Percentiles rank a stretch among this genome's conserved stretches.
These are phyloP conservation scores for Dryobotodes eremita DNA, from an alignment of 2,888 invertebrate genomes.

Conservation along the genomic window DNA sequence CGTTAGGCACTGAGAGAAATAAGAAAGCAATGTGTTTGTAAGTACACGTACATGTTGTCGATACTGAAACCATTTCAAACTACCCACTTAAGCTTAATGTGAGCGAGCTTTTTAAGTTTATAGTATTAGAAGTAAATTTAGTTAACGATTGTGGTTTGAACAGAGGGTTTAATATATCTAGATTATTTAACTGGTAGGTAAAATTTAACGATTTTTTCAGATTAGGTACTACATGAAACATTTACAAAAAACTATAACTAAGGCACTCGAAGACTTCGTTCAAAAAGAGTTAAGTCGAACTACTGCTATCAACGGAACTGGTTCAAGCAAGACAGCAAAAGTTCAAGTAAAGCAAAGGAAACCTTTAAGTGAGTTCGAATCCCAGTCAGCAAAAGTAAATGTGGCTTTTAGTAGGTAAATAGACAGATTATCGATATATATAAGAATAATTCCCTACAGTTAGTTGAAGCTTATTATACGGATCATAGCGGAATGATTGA, in stretches of 20 bases:
- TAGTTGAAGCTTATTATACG: conserved; percentile 27
- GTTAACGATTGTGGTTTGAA: not conserved
- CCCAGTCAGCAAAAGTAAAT: conserved; percentile 5
- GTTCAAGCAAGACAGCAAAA: conserved; percentile 25
- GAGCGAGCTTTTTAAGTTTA: not conserved
- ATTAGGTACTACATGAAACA: not conserved
- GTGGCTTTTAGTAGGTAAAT: not conserved
- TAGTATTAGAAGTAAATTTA: not conserved
- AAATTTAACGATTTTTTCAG: not conserved
- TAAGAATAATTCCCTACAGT: conserved; percentile 24
- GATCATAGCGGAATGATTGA: conserved; percentile 50
- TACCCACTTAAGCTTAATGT: conserved; percentile 34
- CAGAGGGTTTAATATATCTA: not conserved
- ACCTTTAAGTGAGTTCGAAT: conserved; percentile 13
- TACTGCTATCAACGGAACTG: conserved; percentile 24
- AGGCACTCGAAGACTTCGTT: conserved; percentile 17
- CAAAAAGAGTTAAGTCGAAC: not conserved
- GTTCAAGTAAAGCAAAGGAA: conserved; percentile 28
- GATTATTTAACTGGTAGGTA: not conserved
- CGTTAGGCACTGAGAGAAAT: conserved; percentile 75
- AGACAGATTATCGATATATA: not conserved
- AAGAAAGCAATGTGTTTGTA: conserved; percentile 74
- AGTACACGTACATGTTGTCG: conserved; percentile 68
- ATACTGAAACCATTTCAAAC: conserved; percentile 47
- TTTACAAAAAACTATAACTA: not conserved